Base-by-base conservation (phyloP, 2,797 vertebrate genomes). In the Lepus oiostolus region DNA sequence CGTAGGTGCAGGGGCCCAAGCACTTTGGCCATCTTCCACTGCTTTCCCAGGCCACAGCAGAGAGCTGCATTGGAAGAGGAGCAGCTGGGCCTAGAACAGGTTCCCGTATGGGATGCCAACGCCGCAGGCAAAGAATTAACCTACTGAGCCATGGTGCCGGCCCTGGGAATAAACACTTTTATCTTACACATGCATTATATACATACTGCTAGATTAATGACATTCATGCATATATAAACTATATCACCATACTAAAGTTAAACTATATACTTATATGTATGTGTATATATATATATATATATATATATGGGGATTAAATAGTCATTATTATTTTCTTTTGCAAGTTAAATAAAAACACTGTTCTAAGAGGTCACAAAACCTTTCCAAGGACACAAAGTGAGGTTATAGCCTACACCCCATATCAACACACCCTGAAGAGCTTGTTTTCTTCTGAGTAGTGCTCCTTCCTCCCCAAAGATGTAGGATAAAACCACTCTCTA, bases 401-500 rank as follows among this genome's bases (percentile, higher is more conserved):
- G 76, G n/a, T 80, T 84, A 68, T 47, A 32, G 14, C 8, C 63
- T 0, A 4, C 0, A 8, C 6, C 13, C 11, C n/a, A 3, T n/a
- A 32, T 63, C 22, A 65, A 4, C 9, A 16, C 24, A 24, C 47
- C 35, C 19, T 72, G 72, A 86, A 80, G 54, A 38, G n/a, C 14
- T 4, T 24, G 6, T 30, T 72, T 7, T 60, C 19, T 90, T 52
- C 62, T 11, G 4, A 7, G 3, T 0, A 9, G 9, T 7, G 4
- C 47, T 19, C 26, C 85, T 17, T 88, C 5, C 47, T 60, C n/a
- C 38, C 12, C 63, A 72, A 21, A 54, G 11, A 42, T 42, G 72
- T n/a, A 68, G 7, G 16, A 24, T 88, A 93, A 90, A 85, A 90
- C 77, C n/a, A 70, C 76, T 72, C 35, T 65, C 50, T 60, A 77